Evolutionary conservation across 2,888 invertebrate genomes (phyloP), one percentile per base, ranked within the genome.

Genomic region (Cheilosia pagana): DNA sequence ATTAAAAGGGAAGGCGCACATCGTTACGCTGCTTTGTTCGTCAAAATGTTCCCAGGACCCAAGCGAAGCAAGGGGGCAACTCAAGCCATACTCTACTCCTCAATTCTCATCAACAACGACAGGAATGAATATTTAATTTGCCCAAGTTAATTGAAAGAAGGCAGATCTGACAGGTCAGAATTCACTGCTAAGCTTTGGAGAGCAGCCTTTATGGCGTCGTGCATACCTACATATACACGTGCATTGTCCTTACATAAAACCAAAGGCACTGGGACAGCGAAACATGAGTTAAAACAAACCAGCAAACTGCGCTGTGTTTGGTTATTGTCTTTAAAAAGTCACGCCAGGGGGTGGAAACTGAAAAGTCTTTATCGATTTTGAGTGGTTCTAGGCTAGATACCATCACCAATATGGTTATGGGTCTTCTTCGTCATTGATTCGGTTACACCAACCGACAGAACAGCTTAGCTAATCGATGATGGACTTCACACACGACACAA

Each of bases 61-160:
- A 14, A 7, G 41, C 16, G 31, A 67, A 7, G 41, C 16, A 23
- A 67, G 41, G 35, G 21, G 23, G 19, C 31, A 48, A 45, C 59
- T 65, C 14, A 39, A 55, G 16, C 45, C 55, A 59, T 10, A 12
- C 50, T 35, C 28, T 25, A 19, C 10, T 55, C 23, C 39, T 52
- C 45, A 53, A 21, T 53, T 65, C 43, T 41, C 59, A 65, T 78
- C 63, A 71, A 63, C 65, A 65, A 67, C 62, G 43, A 48, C 53
- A 31, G 16, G 53, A 77, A 82, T 72, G 71, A 72, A 82, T 82
- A 78, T 82, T 82, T 78, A 82, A 82, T 78, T 78, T 67, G 35
- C 12, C 35, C 62, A 72, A 72, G 82, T 62, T 77, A 81, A 71
- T 77, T 77, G 77, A 55, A 62, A 19, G 71, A 60, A 60, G 65